phyloP scores from a whole-genome alignment of 1,140 invertebrate species.

The Drosophila seguyi region DNA sequence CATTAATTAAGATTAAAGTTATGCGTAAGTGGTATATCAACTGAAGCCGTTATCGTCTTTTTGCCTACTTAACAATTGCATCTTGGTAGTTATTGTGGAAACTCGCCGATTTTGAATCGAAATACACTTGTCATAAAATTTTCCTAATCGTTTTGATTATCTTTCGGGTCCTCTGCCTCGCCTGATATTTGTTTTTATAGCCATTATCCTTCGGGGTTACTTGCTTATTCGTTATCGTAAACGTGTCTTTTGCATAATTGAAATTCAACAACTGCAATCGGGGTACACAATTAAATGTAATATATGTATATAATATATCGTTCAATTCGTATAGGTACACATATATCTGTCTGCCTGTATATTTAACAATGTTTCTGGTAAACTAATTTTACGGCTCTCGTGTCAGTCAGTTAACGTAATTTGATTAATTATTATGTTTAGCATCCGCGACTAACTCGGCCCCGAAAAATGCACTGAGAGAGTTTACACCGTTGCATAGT shows the following conservation, averaged over 20 bases:
- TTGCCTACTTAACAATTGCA: constrained; percentile 71
- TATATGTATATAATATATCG: constrained; percentile 43
- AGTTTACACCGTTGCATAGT: constrained; percentile 13
- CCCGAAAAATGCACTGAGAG: constrained; percentile 42
- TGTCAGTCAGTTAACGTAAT: constrained; percentile 50
- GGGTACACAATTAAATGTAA: constrained; percentile 42
- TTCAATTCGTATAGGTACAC: constrained; percentile 43
- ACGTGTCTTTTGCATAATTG: constrained; percentile 61
- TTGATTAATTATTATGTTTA: constrained; percentile 24
- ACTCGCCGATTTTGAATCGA: constrained; percentile 26
- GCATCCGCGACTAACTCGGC: constrained; percentile 54
- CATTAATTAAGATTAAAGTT: constrained; percentile 34
- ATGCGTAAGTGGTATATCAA: constrained; percentile 30
- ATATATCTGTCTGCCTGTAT: constrained; percentile 41
- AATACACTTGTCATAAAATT: constrained; percentile 56
- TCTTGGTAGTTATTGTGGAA: constrained; percentile 9
- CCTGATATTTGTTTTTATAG: constrained; percentile 56
- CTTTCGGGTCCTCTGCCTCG: constrained; percentile 59
- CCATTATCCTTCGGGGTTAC: constrained; percentile 42
- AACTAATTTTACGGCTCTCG: constrained; percentile 58
- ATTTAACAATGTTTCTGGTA: constrained; percentile 52
- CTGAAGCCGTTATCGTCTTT: constrained; percentile 54
- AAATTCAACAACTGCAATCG: constrained; percentile 75
- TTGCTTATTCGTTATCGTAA: constrained; percentile 43
- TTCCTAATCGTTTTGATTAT: constrained; percentile 72